phyloP scores from a whole-genome alignment of 2,797 vertebrate species.

The Argya squamiceps region DNA sequence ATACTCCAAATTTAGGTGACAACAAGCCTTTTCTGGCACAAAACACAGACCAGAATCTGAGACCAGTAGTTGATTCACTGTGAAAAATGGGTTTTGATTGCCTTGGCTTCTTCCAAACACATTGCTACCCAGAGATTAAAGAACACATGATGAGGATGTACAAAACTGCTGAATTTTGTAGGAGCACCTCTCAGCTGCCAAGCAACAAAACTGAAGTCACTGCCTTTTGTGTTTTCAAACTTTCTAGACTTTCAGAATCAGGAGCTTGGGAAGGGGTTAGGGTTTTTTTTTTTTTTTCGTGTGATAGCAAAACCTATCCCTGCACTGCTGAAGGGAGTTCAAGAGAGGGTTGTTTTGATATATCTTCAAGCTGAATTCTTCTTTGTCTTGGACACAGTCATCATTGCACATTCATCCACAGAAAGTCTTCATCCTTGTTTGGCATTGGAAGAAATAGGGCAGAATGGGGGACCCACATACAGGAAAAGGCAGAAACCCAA shows the following conservation, averaged over 20 bases:
- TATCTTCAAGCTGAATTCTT: neutral
- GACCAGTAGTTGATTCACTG: neutral
- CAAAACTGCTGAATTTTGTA: neutral
- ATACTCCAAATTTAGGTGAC: neutral
- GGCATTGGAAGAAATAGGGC: neutral
- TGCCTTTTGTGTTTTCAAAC: neutral
- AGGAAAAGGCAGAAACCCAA: neutral
- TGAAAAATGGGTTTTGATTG: conserved; percentile 50
- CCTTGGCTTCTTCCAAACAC: conserved; percentile 18
- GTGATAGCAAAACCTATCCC: neutral
- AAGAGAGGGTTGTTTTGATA: neutral
- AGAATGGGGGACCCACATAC: neutral
- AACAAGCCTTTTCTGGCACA: neutral
- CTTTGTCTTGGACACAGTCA: neutral
- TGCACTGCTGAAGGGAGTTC: neutral
- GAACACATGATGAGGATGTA: neutral
- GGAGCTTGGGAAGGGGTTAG: neutral
- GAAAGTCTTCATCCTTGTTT: neutral
- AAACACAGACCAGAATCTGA: neutral
- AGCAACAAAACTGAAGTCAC: neutral
- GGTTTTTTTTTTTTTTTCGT: fast-evolving
- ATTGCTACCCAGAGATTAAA: neutral
- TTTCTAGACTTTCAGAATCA: neutral
- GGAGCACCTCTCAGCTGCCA: neutral
- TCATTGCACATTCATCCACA: neutral